A percentile compares a stretch with the other conserved stretches of the same genome.
Conservation (phyloP, 2,888 invertebrate genomes). For the Macrosoma leucophasiata region DNA sequence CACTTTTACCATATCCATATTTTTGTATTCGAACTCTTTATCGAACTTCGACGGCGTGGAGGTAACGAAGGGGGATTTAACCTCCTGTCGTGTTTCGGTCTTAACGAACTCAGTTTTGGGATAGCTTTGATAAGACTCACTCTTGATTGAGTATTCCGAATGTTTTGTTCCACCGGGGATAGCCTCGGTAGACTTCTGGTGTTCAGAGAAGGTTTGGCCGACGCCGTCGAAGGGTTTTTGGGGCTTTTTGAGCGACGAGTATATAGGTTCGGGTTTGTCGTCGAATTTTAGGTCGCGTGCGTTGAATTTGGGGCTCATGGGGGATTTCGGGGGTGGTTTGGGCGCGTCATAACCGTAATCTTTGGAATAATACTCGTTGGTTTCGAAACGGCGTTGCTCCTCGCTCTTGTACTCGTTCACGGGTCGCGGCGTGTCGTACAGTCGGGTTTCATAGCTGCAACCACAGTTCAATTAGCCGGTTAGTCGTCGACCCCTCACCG, state of each 20-base stretch:
- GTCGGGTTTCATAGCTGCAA: conserved; percentile 72
- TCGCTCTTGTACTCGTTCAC: conserved; percentile 53
- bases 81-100: conserved; percentile 48
- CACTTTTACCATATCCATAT: conserved; percentile 55
- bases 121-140: conserved; percentile 59
- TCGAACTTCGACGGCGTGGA: conserved; percentile 59
- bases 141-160: conserved; percentile 55
- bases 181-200: conserved; percentile 59
- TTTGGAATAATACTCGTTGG: conserved; percentile 42
- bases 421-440: conserved; percentile 71
- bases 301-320: conserved; percentile 68
- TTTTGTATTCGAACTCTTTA: conserved; percentile 35
- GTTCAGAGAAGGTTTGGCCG: conserved; percentile 60
- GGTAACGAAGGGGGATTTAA: conserved; percentile 55
- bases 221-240: conserved; percentile 50
- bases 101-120: conserved; percentile 57
- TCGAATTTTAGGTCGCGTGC: conserved; percentile 67
- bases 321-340: conserved; percentile 37
- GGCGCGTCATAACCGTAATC: conserved; percentile 55
- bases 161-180: conserved; percentile 65
- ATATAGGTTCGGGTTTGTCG: conserved; percentile 57
- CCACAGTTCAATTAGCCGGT: conserved; percentile 35
- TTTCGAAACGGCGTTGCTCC: conserved; percentile 41
- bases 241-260: conserved; percentile 55
- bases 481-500: conserved; percentile 18